Percentiles rank a stretch among this genome's conserved stretches.
Conservation (phyloP, 2,888 invertebrate genomes). For the Molorchus minor region DNA sequence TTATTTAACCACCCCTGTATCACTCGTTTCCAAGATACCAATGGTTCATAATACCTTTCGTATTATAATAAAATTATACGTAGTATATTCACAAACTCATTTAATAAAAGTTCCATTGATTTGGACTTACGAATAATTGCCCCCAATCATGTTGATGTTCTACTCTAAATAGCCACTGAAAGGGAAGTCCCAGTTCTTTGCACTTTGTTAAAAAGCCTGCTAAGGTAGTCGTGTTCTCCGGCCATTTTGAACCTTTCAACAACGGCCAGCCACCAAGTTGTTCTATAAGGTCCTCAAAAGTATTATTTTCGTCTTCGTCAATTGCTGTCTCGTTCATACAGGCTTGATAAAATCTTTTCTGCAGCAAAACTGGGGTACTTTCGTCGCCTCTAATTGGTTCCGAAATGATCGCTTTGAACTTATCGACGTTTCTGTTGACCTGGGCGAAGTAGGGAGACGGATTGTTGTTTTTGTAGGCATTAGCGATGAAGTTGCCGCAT, state of each 20-base stretch:
- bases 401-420: conserved; percentile 38
- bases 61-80: too few species aligned
- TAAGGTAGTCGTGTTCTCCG: neutral
- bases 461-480: conserved; percentile 21
- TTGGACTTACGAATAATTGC: conserved; percentile 13
- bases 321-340: conserved; percentile 35
- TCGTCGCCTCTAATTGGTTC: conserved; percentile 22
- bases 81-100: too few species aligned
- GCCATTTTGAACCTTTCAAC: conserved; percentile 17
- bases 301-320: conserved; percentile 31
- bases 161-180: conserved; percentile 26
- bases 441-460: conserved; percentile 25
- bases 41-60: too few species aligned
- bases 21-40: too few species aligned
- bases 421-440: conserved; percentile 30
- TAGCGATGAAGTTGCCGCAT: conserved; percentile 71
- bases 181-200: conserved; percentile 26
- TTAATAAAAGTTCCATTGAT: too few species aligned
- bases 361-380: conserved; percentile 5
- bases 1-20: too few species aligned
- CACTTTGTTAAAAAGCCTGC: conserved; percentile 11
- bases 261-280: conserved; percentile 32
- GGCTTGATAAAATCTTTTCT: conserved; percentile 30
- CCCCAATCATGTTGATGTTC: neutral
- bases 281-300: conserved; percentile 16